Evolutionary conservation across 2,113 vertebrate genomes (phyloP), one percentile per base, ranked within the genome.

Genomic region (Glaucidium brasilianum): DNA sequence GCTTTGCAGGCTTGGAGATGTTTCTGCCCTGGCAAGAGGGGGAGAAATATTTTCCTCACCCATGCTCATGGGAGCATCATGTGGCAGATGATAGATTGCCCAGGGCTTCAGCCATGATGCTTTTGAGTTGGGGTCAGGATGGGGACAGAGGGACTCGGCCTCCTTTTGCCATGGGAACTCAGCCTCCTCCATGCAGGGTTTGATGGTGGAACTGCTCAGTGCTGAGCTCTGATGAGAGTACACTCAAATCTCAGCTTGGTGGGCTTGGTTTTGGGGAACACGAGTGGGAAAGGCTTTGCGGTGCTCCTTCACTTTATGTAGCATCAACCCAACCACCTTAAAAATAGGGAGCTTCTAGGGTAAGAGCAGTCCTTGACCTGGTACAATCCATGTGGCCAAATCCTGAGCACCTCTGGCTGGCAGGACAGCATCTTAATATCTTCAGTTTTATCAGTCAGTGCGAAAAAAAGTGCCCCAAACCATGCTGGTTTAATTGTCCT

Each of bases 311-410:
- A 1, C 72, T 92, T 92, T 19, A 84, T 90, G 92, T 95, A 95
- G 92, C 94, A 91, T 96, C 72, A 86, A 95, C 89, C 85, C 67
- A 73, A 39, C 34, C 85, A 95, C 94, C 91, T 92, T 96, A 94
- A 91, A 84, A 94, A 41, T 4, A 55, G 55, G 18, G 64, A 87
- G 22, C 22, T 90, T 90, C 58, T 76, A 34, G 17, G n/a, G 5
- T 63, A 85, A 88, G 47, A 83, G 50, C 29, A 79, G 74, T 69
- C 29, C 72, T 80, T 90, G 59, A 80, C 30, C 47, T 75, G 59
- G 30, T 64, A 17, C 67, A 59, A 32, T 37, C 49, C 12, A 5
- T 29, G 34, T 68, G 47, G 52, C 72, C 67, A 92, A 90, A 80
- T 74, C 72, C 50, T 69, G 74, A 72, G 49, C 11, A 1, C 35